These are phyloP conservation scores for Vanessa atalanta DNA, from an alignment of 1,140 invertebrate genomes.

Conservation along the genomic window DNA sequence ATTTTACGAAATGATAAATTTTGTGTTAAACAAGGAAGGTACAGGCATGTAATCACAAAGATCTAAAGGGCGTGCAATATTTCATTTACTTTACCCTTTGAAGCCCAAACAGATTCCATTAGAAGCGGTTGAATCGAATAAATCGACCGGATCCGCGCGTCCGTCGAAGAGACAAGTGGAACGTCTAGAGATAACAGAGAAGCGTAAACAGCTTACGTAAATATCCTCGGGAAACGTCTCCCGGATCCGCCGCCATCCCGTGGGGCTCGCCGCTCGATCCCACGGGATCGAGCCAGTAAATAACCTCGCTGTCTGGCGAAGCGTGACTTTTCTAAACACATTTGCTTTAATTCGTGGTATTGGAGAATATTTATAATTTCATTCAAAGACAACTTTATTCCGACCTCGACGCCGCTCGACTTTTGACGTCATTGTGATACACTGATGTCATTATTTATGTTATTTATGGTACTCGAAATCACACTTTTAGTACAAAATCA, in stretches of 20 bases:
- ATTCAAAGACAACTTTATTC: not conserved
- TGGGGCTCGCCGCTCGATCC: not conserved
- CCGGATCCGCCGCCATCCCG: not conserved
- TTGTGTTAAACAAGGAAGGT: too few species aligned
- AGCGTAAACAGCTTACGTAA: constrained; percentile 17
- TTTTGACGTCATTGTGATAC: too few species aligned
- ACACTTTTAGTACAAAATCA: too few species aligned
- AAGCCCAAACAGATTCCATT: not conserved
- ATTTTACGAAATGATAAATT: too few species aligned
- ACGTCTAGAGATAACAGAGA: constrained; percentile 11
- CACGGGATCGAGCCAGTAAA: not conserved
- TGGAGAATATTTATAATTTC: not conserved
- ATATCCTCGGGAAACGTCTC: constrained; percentile 5
- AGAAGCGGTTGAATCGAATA: not conserved
- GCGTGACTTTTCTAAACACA: not conserved
- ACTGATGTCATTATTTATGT: too few species aligned
- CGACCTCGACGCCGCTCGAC: too few species aligned
- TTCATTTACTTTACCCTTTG: not conserved
- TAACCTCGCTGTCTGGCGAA: not conserved
- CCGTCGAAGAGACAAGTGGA: constrained; percentile 12
- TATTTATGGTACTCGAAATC: too few species aligned
- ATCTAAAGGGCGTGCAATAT: not conserved
- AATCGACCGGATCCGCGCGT: not conserved
- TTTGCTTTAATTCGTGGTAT: not conserved
- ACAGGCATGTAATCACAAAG: not conserved